Evolutionary conservation across 2,797 vertebrate species (phyloP).

Genomic region (Cottoperca gobio): DNA sequence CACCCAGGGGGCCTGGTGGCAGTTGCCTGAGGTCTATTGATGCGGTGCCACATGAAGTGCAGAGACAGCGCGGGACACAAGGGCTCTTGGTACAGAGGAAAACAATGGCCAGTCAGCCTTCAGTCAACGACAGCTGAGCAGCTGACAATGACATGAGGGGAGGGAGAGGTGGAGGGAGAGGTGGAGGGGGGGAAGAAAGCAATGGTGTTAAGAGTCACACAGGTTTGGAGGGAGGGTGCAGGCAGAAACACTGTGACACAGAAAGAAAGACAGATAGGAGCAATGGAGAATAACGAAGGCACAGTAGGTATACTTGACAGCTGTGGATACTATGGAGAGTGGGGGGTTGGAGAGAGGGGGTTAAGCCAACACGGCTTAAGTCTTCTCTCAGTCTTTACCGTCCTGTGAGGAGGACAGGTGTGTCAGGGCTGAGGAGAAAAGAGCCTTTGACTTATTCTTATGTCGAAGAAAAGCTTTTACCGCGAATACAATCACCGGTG

Average conservation of each 20-base stretch:
- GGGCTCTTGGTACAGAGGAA: slow-evolving; percentile 70
- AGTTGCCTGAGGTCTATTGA: slow-evolving; percentile 56
- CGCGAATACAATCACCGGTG: slow-evolving; percentile 17
- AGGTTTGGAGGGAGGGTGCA: background rate
- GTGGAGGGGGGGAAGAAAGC: background rate
- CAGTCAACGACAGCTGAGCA: slow-evolving; percentile 45
- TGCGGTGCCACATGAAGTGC: slow-evolving; percentile 51
- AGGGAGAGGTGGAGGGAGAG: background rate
- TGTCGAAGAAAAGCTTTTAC: slow-evolving; percentile 20
- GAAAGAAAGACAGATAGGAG: slow-evolving; percentile 32
- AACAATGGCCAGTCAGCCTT: slow-evolving; percentile 63
- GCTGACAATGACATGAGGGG: slow-evolving; percentile 59
- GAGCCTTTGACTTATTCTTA: background rate
- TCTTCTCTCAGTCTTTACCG: background rate
- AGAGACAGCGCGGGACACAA: slow-evolving; percentile 58
- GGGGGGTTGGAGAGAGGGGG: background rate
- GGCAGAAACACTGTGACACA: slow-evolving; percentile 12
- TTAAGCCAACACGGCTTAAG: background rate
- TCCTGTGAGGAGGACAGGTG: slow-evolving; percentile 12
- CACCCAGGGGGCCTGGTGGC: slow-evolving; percentile 25
- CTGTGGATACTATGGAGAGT: slow-evolving; percentile 27
- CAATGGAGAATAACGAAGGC: slow-evolving; percentile 31
- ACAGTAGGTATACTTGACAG: slow-evolving; percentile 37
- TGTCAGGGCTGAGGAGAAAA: background rate
- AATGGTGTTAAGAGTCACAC: slow-evolving; percentile 24